These are phyloP conservation scores for Tinea trinotella DNA, from an alignment of 2,888 invertebrate genomes.

Conservation along the genomic window DNA sequence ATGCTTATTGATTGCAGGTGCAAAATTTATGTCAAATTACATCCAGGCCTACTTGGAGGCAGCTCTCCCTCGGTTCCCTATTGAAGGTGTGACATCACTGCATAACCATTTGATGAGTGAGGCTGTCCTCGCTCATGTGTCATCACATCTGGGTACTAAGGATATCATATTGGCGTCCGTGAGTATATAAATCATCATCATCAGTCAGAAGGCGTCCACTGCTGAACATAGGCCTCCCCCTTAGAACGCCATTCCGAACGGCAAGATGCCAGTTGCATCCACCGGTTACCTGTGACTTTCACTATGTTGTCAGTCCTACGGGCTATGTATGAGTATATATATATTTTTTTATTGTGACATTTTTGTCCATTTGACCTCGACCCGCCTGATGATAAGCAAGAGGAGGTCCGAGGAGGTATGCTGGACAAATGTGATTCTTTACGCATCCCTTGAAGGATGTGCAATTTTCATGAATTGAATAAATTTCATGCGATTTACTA, in stretches of 20 bases:
- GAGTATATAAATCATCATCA: slow-evolving; percentile 27
- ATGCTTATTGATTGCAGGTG: slow-evolving; percentile 57
- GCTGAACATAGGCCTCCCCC: no score
- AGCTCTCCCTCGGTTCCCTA: slow-evolving; percentile 80
- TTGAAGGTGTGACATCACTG: slow-evolving; percentile 81
- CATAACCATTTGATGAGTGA: slow-evolving; percentile 76
- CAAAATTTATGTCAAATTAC: slow-evolving; percentile 75
- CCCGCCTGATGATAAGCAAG: no score
- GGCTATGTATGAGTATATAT: slow-evolving; percentile 46
- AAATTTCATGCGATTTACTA: no score
- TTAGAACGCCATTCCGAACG: no score
- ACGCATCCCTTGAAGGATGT: no score
- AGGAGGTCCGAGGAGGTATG: no score
- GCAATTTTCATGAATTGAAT: no score
- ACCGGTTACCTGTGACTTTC: no score
- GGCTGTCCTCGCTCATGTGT: slow-evolving; percentile 79
- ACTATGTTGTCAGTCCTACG: no score
- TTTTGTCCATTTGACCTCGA: not conserved
- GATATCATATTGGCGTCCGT: slow-evolving; percentile 87
- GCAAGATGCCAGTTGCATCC: no score
- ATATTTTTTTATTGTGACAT: slow-evolving; percentile 15
- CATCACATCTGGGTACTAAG: slow-evolving; percentile 82
- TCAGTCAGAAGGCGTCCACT: no score
- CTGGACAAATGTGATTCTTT: no score
- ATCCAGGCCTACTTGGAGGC: slow-evolving; percentile 78